phyloP scores from a whole-genome alignment of 1,140 invertebrate species.

The Zaprionus ornatus region DNA sequence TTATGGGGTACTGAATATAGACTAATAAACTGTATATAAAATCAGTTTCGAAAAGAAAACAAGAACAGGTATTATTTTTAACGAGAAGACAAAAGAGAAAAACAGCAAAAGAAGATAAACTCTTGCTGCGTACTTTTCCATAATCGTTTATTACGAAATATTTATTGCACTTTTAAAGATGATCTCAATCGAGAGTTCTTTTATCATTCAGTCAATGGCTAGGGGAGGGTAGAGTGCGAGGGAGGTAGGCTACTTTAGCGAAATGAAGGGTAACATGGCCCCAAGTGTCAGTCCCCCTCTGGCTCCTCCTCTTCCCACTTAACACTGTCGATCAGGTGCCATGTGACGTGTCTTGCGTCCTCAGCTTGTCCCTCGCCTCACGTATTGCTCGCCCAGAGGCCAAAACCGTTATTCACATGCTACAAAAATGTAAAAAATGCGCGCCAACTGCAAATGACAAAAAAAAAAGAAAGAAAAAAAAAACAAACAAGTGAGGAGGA shows the following conservation, averaged over 20 bases:
- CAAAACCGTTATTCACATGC: conserved; percentile 38
- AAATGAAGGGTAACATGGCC: background rate
- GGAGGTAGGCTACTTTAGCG: background rate
- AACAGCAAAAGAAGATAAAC: background rate
- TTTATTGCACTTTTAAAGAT: conserved; percentile 1
- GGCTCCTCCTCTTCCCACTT: background rate
- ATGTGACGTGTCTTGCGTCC: background rate
- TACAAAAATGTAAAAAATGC: conserved; percentile 71
- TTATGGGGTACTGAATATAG: no score
- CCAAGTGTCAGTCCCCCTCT: background rate
- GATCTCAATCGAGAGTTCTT: background rate
- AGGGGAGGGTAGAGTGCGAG: background rate
- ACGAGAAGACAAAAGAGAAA: background rate
- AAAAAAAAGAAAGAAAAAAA: background rate
- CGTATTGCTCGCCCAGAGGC: conserved; percentile 19
- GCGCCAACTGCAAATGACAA: conserved; percentile 29
- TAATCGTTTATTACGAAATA: background rate
- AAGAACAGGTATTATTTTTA: no score
- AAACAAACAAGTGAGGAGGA: conserved; percentile 8
- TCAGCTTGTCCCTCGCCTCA: background rate
- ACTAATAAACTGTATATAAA: background rate
- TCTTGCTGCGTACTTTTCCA: background rate
- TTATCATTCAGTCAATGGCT: background rate
- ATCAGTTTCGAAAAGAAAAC: no score
- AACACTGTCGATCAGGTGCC: conserved; percentile 1